Conservation (phyloP, 2,888 invertebrate genomes). For the Amiota minor region DNA sequence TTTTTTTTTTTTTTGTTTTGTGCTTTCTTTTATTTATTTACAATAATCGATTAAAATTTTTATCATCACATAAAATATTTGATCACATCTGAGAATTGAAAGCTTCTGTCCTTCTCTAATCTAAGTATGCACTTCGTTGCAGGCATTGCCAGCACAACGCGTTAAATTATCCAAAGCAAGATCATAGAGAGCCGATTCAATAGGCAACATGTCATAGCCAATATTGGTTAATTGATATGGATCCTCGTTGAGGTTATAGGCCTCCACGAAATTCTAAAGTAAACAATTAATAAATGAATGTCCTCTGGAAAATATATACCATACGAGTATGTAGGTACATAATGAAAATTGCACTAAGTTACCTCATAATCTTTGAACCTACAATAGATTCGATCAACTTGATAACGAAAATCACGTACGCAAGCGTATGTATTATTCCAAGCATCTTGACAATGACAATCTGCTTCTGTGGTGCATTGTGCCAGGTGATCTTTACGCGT, state of each 20-base stretch:
- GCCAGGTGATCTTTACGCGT: slow-evolving; percentile 74
- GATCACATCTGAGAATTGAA: too few species aligned
- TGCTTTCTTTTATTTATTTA: too few species aligned
- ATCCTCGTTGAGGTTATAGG: slow-evolving; percentile 83
- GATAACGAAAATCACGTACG: slow-evolving; percentile 78
- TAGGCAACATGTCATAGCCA: slow-evolving; percentile 74
- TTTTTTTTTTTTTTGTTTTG: too few species aligned
- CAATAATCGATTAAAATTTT: too few species aligned
- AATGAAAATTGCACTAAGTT: slow-evolving; percentile 42
- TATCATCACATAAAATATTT: too few species aligned
- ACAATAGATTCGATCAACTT: slow-evolving; percentile 73
- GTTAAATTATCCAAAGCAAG: slow-evolving; percentile 67
- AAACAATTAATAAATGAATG: slow-evolving; percentile 25
- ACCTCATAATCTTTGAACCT: slow-evolving; percentile 74
- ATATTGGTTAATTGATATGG: slow-evolving; percentile 83
- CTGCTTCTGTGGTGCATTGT: slow-evolving; percentile 79
- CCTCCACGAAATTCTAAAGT: slow-evolving; percentile 81
- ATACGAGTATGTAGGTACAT: too few species aligned
- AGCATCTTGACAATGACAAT: slow-evolving; percentile 90
- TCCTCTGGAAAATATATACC: neutral
- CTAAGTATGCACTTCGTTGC: slow-evolving; percentile 40
- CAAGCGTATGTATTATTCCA: slow-evolving; percentile 89
- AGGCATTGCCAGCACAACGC: slow-evolving; percentile 65
- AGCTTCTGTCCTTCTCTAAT: too few species aligned
- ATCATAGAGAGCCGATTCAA: slow-evolving; percentile 75